Evolutionary conservation across 2,113 vertebrate genomes (phyloP).

Genomic region (Carollia perspicillata): DNA sequence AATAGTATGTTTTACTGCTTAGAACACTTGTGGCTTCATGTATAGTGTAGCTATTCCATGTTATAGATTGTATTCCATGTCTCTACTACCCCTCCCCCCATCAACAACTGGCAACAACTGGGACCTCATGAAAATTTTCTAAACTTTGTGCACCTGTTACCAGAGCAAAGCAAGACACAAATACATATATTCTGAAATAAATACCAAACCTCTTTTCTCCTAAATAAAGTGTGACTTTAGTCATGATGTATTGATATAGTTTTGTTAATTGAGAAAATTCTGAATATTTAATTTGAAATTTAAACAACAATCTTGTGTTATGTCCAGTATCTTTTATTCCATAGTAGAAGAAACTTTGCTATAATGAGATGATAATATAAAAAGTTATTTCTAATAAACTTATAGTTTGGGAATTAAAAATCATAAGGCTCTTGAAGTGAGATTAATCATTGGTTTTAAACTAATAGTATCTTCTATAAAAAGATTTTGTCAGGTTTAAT

Average conservation of each 20-base stretch:
- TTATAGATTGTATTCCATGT: background rate
- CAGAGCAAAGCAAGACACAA: background rate
- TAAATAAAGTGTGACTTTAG: background rate
- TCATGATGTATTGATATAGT: background rate
- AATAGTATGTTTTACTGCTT: background rate
- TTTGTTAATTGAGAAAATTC: background rate
- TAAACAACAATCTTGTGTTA: background rate
- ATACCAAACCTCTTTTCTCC: background rate
- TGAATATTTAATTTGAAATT: background rate
- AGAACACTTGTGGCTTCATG: background rate
- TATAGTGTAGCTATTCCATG: background rate
- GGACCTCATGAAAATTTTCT: background rate
- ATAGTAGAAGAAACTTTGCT: background rate
- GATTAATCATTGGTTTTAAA: background rate
- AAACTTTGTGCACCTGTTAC: background rate
- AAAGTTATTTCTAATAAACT: background rate
- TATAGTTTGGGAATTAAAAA: background rate
- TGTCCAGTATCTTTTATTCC: background rate
- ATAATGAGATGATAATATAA: background rate
- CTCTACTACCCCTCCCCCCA: accelerated
- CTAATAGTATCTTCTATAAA: background rate
- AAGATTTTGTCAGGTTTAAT: background rate
- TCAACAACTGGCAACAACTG: background rate
- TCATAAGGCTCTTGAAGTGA: background rate
- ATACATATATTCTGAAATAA: background rate